phyloP scores from a whole-genome alignment of 2,888 invertebrate species.

The Pseudolycoriella hygida region DNA sequence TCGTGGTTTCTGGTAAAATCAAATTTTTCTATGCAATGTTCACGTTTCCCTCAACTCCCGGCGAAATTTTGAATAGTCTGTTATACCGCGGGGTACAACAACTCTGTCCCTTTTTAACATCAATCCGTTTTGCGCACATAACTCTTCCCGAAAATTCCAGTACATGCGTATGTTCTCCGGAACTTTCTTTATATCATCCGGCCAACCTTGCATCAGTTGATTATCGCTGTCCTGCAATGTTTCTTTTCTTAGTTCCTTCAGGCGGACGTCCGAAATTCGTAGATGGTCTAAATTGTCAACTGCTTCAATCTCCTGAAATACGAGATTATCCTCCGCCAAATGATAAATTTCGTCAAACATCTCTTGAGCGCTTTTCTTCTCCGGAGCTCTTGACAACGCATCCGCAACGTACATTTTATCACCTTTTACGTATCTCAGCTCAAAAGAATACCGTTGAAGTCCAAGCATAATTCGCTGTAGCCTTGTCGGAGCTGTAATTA shows the following conservation, averaged over 20 bases:
- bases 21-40: too few relatives aligned
- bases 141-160: too few relatives aligned
- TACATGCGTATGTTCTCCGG: too few relatives aligned
- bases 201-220: neutral
- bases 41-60: too few relatives aligned
- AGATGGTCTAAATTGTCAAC: neutral
- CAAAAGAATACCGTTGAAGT: too few relatives aligned
- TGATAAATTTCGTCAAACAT: neutral
- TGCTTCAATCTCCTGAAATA: neutral
- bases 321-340: too few relatives aligned
- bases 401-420: neutral
- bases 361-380: neutral
- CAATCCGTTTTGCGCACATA: neutral
- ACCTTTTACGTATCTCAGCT: too few relatives aligned
- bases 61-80: too few relatives aligned
- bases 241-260: neutral
- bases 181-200: neutral
- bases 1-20: too few relatives aligned
- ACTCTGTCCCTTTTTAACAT: neutral
- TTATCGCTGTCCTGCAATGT: neutral
- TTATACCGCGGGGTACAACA: too few relatives aligned
- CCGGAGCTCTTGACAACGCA: neutral
- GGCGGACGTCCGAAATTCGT: neutral
- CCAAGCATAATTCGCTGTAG: too few relatives aligned
- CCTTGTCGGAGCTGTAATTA: too few relatives aligned